A percentile compares a stretch with the other conserved stretches of the same genome.
phyloP scores from a whole-genome alignment of 2,113 vertebrate genomes.

The Saimiri boliviensis region DNA sequence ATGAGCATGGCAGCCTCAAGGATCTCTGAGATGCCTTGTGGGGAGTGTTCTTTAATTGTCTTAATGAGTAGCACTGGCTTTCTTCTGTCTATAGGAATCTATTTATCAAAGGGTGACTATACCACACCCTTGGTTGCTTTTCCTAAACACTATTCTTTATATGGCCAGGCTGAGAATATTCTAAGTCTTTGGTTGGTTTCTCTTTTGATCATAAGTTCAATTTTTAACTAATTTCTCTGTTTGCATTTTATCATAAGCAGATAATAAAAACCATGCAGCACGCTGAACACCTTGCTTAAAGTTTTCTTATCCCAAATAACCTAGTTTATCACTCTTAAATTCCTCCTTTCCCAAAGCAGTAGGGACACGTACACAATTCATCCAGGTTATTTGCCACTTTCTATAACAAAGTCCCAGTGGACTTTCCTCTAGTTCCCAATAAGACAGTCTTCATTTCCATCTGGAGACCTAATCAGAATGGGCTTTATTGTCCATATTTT shows the following conservation, averaged over 20 bases:
- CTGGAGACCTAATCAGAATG: background rate
- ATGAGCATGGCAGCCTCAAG: background rate
- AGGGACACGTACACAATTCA: background rate
- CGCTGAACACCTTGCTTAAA: background rate
- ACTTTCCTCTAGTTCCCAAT: background rate
- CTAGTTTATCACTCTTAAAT: background rate
- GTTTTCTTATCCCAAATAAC: background rate
- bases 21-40: background rate
- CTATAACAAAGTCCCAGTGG: background rate
- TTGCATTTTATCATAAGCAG: background rate
- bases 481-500: background rate
- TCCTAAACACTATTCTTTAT: background rate
- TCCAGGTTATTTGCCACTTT: background rate
- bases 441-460: background rate
- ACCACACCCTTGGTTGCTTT: background rate
- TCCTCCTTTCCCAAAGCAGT: background rate
- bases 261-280: background rate
- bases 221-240: background rate
- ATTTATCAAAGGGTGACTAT: background rate
- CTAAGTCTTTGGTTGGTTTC: background rate
- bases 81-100: background rate
- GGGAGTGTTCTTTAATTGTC: background rate
- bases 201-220: background rate
- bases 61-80: background rate
- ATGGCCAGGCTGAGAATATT: background rate